Base-by-base conservation (phyloP, 2,797 vertebrate species). In the Enoplosus armatus region DNA sequence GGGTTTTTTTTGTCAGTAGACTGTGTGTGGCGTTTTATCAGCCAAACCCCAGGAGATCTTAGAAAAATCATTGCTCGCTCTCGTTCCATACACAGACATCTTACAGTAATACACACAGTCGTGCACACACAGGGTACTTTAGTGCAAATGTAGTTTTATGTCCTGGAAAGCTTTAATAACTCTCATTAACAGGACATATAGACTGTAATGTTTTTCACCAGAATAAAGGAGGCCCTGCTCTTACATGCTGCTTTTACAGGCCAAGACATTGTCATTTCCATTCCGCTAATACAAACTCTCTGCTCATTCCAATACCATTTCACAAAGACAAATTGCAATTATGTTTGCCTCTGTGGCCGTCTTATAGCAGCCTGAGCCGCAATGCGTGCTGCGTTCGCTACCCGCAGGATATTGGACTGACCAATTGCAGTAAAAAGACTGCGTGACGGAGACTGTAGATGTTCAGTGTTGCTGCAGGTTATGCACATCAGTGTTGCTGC, bases 1-100 rank as follows among this genome's bases (percentile, higher is more conserved):
- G 39, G 15, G 8, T 8, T 6, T 65, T 72, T 62, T 82, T 79
- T 43, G 48, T 82, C 82, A 81, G 68, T 89, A 73, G 50, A 85
- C 33, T 66, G 61, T 80, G 62, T 0, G 5, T 37, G n/a, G 54
- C 76, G 68, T 79, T 85, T 88, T 78, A 80, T 76, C 60, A 75
- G 72, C 45, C 37, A 61, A 54, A 78, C 61, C 84, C 58, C 64
- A 43, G 27, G 75, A 83, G 72, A 79, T 79, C 45, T 53, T 51
- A 63, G 41, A 79, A 50, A 70, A 83, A 76, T 76, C 60, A 82
- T 37, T 53, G 43, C 80, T 71, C 5, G 1, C n/a, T 66, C 37
- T 41, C 62, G 31, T 64, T 53, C 2, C n/a, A 70, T 31, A 55
- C 45, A 64, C 67, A n/a, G n/a, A 76, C 63, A 79, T 45, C 14